phyloP scores from a whole-genome alignment of 2,888 invertebrate genomes.

The Thereva unica region DNA sequence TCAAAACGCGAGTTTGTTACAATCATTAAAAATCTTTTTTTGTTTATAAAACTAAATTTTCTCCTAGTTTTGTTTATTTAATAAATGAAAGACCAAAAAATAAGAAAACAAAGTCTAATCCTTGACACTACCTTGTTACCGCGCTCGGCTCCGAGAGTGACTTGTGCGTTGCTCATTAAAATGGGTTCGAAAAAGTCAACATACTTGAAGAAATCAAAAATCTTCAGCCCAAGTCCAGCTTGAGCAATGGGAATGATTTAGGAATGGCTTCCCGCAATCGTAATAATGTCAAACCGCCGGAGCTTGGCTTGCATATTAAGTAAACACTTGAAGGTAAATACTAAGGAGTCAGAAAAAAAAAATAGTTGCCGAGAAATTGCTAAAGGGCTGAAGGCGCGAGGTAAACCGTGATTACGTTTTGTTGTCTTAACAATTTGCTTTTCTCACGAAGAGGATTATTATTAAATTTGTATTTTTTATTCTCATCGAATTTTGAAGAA shows the following conservation, averaged over 20 bases:
- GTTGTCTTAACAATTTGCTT: slow-evolving; percentile 21
- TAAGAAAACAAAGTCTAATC: slow-evolving; percentile 5
- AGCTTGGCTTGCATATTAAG: slow-evolving; percentile 4
- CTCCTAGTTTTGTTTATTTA: no score
- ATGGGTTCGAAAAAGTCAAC: slow-evolving; percentile 28
- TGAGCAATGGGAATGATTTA: slow-evolving; percentile 15
- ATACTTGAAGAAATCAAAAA: slow-evolving; percentile 29
- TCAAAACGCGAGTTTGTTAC: no score
- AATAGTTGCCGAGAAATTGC: slow-evolving; percentile 30
- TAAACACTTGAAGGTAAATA: slow-evolving; percentile 13
- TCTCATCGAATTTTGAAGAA: no score
- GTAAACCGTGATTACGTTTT: slow-evolving; percentile 12
- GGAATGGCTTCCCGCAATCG: slow-evolving; percentile 22
- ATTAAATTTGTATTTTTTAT: no score
- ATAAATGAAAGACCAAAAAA: neutral
- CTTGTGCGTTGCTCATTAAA: slow-evolving; percentile 30
- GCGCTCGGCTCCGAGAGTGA: slow-evolving; percentile 15
- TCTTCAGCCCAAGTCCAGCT: slow-evolving; percentile 19
- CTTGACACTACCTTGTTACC: slow-evolving; percentile 7
- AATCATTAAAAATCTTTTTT: no score
- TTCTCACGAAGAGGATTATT: slow-evolving; percentile 32
- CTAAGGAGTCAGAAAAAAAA: slow-evolving; percentile 20
- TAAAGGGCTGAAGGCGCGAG: slow-evolving; percentile 9
- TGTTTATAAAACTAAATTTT: no score
- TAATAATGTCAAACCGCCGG: neutral